Percentiles rank a stretch among this genome's conserved stretches.
phyloP scores from a whole-genome alignment of 2,888 invertebrate species.

The Caenorhabditis wallacei region DNA sequence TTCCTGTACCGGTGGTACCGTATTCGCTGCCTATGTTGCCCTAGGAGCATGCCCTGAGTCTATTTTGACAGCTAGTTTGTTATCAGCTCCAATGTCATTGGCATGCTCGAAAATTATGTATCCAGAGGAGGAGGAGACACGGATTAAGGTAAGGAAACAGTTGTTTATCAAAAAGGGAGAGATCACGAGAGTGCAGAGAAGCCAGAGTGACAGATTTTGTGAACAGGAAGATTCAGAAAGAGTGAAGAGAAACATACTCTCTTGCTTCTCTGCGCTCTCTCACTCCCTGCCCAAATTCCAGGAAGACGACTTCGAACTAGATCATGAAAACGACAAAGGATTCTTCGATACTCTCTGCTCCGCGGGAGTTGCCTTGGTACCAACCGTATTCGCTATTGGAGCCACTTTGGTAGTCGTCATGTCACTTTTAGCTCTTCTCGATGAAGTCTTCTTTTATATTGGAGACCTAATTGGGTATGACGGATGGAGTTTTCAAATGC shows the following conservation, averaged over 20 bases:
- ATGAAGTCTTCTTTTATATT: conserved; percentile 90
- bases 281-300: not conserved
- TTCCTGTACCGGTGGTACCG: conserved; percentile 94
- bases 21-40: conserved; percentile 92
- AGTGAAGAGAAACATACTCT: too few relatives aligned
- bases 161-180: too few relatives aligned
- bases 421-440: conserved; percentile 91
- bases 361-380: conserved; percentile 84
- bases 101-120: conserved; percentile 93
- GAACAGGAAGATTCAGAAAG: too few relatives aligned
- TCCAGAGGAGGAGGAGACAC: conserved; percentile 92
- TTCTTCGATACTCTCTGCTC: conserved; percentile 48
- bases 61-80: conserved; percentile 94
- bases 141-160: conserved; percentile 85
- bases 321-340: conserved; percentile 64
- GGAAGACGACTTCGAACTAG: conserved; percentile 87
- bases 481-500: conserved; percentile 85
- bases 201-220: too few relatives aligned
- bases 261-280: not conserved
- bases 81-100: conserved; percentile 96
- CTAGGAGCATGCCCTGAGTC: conserved; percentile 73
- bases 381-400: conserved; percentile 91
- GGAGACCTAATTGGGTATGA: conserved; percentile 89
- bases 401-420: conserved; percentile 95
- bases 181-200: too few relatives aligned